phyloP scores from a whole-genome alignment of 2,888 invertebrate genomes.

The Chrysotoxum bicinctum region DNA sequence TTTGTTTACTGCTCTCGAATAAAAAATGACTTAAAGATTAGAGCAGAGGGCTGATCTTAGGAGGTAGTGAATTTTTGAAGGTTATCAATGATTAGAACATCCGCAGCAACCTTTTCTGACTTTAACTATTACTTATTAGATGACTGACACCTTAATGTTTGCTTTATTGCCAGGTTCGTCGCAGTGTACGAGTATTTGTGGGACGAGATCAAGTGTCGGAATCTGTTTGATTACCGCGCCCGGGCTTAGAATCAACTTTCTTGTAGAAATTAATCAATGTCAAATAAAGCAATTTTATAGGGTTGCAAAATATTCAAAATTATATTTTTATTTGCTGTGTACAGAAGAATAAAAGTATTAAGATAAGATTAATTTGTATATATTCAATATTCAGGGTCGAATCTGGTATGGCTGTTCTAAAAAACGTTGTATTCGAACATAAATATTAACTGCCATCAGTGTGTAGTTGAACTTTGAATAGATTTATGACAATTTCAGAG shows the following conservation, averaged over 20 bases:
- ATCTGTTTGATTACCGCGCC: neutral
- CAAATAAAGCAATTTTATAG: neutral
- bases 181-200: neutral
- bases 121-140: constrained; percentile 39
- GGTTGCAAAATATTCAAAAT: no score
- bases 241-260: neutral
- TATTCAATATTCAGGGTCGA: neutral
- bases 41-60: neutral
- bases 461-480: no score
- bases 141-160: constrained; percentile 55
- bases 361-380: neutral
- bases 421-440: neutral
- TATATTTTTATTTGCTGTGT: neutral
- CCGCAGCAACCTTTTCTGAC: neutral
- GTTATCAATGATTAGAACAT: constrained; percentile 13
- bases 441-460: no score
- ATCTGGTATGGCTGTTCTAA: neutral
- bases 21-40: constrained; percentile 24
- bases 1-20: constrained; percentile 31
- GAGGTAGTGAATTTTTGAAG: neutral
- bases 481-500: no score
- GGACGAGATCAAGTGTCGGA: neutral
- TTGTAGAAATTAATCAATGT: neutral
- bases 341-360: neutral
- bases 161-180: neutral